Percentiles rank a stretch among this genome's conserved stretches.
Conservation (phyloP, 2,888 invertebrate species). For the Stenodera caucasica region DNA sequence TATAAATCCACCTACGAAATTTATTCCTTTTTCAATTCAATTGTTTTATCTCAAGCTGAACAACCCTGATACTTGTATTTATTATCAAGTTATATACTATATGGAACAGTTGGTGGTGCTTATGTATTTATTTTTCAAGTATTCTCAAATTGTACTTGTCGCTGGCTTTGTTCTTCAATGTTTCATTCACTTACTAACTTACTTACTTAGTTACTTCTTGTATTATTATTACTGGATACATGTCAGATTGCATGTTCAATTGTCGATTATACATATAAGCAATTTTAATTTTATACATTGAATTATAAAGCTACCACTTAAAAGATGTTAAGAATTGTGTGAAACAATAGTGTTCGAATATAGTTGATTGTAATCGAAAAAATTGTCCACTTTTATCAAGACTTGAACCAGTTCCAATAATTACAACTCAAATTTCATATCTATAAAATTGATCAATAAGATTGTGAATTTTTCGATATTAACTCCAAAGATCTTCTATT, state of each 20-base stretch:
- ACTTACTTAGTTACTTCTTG: slow-evolving; percentile 3
- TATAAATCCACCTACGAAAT: too few species aligned
- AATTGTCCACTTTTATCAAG: not conserved
- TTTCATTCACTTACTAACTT: not conserved
- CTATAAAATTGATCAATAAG: too few species aligned
- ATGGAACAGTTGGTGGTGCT: slow-evolving; percentile 42
- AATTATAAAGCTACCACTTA: slow-evolving; percentile 13
- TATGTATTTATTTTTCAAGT: slow-evolving; percentile 39
- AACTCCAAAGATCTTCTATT: not conserved
- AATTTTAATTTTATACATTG: slow-evolving; percentile 14
- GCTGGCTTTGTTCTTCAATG: slow-evolving; percentile 25
- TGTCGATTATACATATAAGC: slow-evolving; percentile 6
- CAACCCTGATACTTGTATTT: not conserved
- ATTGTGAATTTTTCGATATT: too few species aligned
- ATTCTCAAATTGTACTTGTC: slow-evolving; percentile 32
- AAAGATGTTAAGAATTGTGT: slow-evolving; percentile 17
- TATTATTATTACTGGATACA: slow-evolving; percentile 13
- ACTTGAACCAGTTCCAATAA: not conserved
- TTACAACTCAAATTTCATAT: not conserved
- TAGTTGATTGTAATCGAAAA: not conserved
- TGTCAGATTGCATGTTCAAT: slow-evolving; percentile 16
- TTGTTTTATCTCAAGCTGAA: not conserved
- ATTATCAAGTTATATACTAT: not conserved
- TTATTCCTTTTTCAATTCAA: not conserved
- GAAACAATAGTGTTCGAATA: not conserved